phyloP scores from a whole-genome alignment of 2,797 vertebrate genomes.

The Luscinia luscinia region DNA sequence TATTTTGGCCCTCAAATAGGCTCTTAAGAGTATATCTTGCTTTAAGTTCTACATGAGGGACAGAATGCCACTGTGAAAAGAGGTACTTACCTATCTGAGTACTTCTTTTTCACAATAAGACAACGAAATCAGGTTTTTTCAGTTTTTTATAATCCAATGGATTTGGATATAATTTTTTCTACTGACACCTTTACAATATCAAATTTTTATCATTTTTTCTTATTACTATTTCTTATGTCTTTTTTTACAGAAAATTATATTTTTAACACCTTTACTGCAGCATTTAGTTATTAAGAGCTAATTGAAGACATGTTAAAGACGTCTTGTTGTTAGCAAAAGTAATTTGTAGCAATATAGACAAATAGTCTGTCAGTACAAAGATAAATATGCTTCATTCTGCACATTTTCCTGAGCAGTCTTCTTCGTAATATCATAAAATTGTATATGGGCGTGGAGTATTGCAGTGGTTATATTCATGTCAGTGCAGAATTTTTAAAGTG shows the following conservation, averaged over 20 bases:
- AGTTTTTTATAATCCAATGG: not conserved
- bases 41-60: not conserved
- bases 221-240: rapidly evolving
- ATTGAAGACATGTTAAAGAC: not conserved
- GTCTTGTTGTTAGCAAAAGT: not conserved
- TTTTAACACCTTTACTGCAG: not conserved
- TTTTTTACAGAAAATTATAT: not conserved
- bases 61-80: not conserved
- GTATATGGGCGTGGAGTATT: not conserved
- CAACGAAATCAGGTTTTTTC: not conserved
- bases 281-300: not conserved
- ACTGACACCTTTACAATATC: not conserved
- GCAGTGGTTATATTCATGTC: not conserved
- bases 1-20: not conserved
- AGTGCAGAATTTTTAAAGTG: not conserved
- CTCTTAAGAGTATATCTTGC: not conserved
- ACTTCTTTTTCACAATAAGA: not conserved
- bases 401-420: not conserved
- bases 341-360: not conserved
- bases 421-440: not conserved
- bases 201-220: not conserved
- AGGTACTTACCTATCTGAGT: not conserved
- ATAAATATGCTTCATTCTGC: not conserved
- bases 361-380: not conserved
- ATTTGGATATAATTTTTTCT: not conserved